These are phyloP conservation scores for Epinephelus coioides DNA, from an alignment of 2,797 vertebrate species.

Conservation along the genomic window DNA sequence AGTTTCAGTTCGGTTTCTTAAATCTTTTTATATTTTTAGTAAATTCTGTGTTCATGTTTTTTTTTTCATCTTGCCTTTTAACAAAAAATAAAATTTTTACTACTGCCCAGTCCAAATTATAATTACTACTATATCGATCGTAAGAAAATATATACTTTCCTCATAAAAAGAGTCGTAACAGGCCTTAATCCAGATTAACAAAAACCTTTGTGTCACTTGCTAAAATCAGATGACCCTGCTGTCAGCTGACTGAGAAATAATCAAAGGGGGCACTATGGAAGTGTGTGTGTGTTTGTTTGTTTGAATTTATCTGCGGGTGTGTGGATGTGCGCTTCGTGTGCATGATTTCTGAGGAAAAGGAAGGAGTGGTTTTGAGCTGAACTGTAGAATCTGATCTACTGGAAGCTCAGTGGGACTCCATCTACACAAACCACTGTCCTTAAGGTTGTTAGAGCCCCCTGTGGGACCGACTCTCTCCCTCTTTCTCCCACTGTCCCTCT, in stretches of 20 bases:
- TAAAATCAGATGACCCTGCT: constrained; percentile 82
- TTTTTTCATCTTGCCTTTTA: neutral
- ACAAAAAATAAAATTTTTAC: constrained; percentile 4
- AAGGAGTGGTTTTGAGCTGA: constrained; percentile 66
- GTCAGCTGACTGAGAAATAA: constrained; percentile 82
- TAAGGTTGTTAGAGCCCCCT: constrained; percentile 76
- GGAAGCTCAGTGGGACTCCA: constrained; percentile 69
- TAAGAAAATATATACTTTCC: constrained; percentile 24
- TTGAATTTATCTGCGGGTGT: constrained; percentile 15
- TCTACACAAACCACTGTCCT: constrained; percentile 76
- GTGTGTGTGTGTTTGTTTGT: constrained; percentile 49
- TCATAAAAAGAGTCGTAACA: constrained; percentile 45
- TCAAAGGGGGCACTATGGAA: constrained; percentile 81
- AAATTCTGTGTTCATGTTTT: neutral
- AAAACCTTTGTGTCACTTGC: constrained; percentile 79
- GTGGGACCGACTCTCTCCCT: constrained; percentile 52
- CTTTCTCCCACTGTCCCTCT: constrained; percentile 10
- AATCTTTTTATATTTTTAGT: constrained; percentile 2
- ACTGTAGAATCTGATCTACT: constrained; percentile 69
- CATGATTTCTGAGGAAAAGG: constrained; percentile 66
- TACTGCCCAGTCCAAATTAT: neutral
- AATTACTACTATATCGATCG: neutral
- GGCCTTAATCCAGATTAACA: constrained; percentile 77
- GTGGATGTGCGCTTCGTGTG: constrained; percentile 42
- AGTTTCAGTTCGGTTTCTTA: constrained; percentile 21